Evolutionary conservation across 2,797 vertebrate genomes (phyloP), one percentile per base, ranked within the genome.

Genomic region (Gallinago stenura): DNA sequence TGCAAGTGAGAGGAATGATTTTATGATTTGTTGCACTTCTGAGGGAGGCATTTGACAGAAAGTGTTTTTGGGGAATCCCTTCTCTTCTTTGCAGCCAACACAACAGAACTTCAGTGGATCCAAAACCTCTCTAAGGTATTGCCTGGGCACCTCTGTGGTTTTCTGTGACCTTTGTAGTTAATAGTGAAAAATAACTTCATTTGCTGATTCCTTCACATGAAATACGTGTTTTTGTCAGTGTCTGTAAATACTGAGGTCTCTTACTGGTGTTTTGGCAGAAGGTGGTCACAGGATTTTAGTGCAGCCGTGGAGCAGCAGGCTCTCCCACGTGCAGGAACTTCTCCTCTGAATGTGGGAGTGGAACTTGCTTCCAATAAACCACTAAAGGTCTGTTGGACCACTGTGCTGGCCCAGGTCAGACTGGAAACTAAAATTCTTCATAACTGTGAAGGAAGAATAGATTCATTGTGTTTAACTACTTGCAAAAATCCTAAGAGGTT

Each of bases 401-500:
- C 11, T 4, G n/a, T 66, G 57, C 28, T 64, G 28, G 45, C 20
- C 18, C 33, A 21, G 9, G 2, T 9, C 62, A 17, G 70, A 33
- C 69, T 58, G 43, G 60, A 58, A 84, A 83, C 21, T 73, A 15
- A 83, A 76, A 51, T 80, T 58, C 58, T 48, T 87, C 8, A 26
- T 41, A 61, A 84, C 75, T 73, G 46, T 22, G 17, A 96, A 50
- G 30, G 53, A 77, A 60, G 4, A 87, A 75, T 12, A 68, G n/a
- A 28, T 64, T 53, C 5, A 88, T 82, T 91, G 33, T 72, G 35
- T 82, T 78, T 73, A 95, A 68, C 66, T 78, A 65, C 48, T 89
- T 75, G 22, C 17, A 82, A 71, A 92, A 94, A 62, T 83, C 62
- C 79, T 46, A 92, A 46, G 69, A 95, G 87, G 77, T 90, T 89